Evolutionary conservation across 2,888 invertebrate genomes (phyloP).

Genomic region (Erynnis tages): DNA sequence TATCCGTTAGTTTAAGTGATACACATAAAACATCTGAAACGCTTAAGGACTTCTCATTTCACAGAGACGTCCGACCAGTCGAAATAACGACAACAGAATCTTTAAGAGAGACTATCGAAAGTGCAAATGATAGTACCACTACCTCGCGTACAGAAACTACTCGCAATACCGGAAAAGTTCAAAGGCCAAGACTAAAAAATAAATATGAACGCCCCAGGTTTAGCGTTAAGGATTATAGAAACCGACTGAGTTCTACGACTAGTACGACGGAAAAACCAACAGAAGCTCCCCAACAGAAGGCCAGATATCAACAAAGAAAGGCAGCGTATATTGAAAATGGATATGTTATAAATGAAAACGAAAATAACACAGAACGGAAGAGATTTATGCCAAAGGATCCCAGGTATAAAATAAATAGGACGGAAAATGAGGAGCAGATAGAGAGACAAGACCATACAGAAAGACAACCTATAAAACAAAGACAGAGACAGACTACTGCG

Average conservation of each 20-base stretch:
- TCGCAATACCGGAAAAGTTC: conserved; percentile 49
- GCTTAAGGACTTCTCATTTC: conserved; percentile 65
- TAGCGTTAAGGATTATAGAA: conserved; percentile 89
- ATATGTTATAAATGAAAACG: conserved; percentile 52
- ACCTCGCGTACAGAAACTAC: conserved; percentile 54
- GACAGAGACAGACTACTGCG: conserved; percentile 56
- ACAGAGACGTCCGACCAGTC: conserved; percentile 69
- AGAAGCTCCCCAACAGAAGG: conserved; percentile 61
- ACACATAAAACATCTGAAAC: conserved; percentile 50
- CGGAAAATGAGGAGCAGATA: conserved; percentile 56
- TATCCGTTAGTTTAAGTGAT: conserved; percentile 63
- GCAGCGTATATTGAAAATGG: conserved; percentile 58
- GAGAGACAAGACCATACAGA: conserved; percentile 62
- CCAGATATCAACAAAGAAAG: conserved; percentile 76
- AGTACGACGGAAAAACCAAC: conserved; percentile 63
- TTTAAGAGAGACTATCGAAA: conserved; percentile 41
- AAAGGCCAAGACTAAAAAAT: conserved; percentile 66
- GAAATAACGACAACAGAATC: conserved; percentile 62
- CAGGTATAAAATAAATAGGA: conserved; percentile 55
- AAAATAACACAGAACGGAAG: conserved; percentile 73
- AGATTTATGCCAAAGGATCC: conserved; percentile 78
- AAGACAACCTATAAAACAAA: conserved; percentile 56
- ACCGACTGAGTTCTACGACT: conserved; percentile 82
- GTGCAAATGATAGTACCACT: conserved; percentile 47
- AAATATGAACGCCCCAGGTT: conserved; percentile 86